Evolutionary conservation across 2,113 vertebrate genomes (phyloP).

Genomic region (Philantomba maxwellii): DNA sequence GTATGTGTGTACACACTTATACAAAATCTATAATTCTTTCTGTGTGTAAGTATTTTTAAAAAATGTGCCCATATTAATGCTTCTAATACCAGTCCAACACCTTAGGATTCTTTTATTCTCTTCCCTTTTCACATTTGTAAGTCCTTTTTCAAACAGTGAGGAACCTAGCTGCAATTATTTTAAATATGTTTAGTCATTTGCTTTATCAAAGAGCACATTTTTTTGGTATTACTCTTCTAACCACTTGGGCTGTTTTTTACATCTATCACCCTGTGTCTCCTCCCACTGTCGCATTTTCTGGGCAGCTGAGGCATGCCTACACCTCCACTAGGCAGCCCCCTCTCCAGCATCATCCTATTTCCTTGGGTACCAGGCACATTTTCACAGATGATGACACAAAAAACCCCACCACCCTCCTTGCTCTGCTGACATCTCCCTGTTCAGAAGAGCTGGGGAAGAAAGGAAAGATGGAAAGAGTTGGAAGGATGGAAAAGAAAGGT

Average conservation of each 20-base stretch:
- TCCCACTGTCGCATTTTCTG: not conserved
- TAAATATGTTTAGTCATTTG: not conserved
- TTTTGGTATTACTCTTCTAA: not conserved
- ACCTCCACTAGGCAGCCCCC: not conserved
- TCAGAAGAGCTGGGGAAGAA: not conserved
- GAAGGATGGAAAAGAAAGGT: not conserved
- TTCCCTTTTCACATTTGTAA: not conserved
- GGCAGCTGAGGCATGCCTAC: not conserved
- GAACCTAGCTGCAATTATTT: not conserved
- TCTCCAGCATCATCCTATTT: not conserved
- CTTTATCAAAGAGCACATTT: not conserved
- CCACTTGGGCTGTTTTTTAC: not conserved
- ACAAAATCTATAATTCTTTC: not conserved
- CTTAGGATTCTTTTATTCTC: not conserved
- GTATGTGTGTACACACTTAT: not conserved
- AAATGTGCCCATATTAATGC: not conserved
- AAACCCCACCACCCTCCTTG: not conserved
- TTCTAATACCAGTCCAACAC: not conserved
- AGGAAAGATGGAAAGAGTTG: not conserved
- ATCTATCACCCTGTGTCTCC: not conserved
- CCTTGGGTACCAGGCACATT: not conserved
- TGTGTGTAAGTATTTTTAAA: not conserved
- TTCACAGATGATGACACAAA: not conserved
- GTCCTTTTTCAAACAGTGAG: not conserved
- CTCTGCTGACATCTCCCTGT: not conserved